These are phyloP conservation scores for Hoplias malabaricus DNA, from an alignment of 2,113 vertebrate genomes.

Conservation along the genomic window DNA sequence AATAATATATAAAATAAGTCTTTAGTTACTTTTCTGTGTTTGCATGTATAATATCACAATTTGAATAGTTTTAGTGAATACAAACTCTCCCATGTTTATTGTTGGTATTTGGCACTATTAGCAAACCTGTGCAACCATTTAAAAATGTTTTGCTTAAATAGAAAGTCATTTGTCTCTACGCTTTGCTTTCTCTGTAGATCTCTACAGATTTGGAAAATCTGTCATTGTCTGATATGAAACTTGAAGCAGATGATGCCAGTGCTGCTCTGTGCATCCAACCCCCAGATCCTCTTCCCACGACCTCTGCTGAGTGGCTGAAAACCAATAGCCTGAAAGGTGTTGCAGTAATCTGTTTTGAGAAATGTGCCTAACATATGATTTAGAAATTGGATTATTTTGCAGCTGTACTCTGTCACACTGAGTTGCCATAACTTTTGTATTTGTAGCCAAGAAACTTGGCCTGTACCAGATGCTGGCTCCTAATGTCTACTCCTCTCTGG, in stretches of 20 bases:
- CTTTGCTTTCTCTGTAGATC: conserved; percentile 56
- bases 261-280: conserved; percentile 69
- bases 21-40: too few species aligned
- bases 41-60: too few species aligned
- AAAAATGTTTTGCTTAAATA: not conserved
- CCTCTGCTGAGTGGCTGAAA: conserved; percentile 79
- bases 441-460: conserved; percentile 77
- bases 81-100: too few species aligned
- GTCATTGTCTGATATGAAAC: conserved; percentile 52
- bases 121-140: too few species aligned
- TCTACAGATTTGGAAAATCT: conserved; percentile 55
- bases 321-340: conserved; percentile 78
- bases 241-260: conserved; percentile 59
- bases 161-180: not conserved
- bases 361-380: not conserved
- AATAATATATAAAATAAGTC: too few species aligned
- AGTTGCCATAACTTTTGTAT: not conserved
- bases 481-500: conserved; percentile 71
- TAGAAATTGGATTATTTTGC: too few species aligned
- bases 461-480: conserved; percentile 82
- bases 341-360: not conserved
- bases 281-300: conserved; percentile 62
- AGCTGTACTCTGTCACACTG: not conserved
- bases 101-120: too few species aligned
- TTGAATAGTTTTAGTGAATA: too few species aligned